Conservation (phyloP, 2,113 vertebrate species). For the Epinephelus moara region DNA sequence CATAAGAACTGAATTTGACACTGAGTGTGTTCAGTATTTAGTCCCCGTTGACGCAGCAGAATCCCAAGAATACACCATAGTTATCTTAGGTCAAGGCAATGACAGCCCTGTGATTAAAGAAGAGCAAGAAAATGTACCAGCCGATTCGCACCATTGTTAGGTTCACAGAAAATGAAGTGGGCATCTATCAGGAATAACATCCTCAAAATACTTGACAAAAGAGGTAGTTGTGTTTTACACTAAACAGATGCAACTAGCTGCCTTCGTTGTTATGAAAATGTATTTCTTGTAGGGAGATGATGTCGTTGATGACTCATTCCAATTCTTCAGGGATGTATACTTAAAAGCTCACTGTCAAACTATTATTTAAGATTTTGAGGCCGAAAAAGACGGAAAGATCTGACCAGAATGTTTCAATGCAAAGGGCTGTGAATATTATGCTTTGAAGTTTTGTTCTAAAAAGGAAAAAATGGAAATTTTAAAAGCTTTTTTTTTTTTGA, state of each 20-base stretch:
- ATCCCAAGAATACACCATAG: background rate
- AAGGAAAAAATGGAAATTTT: too few species aligned
- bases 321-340: background rate
- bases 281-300: background rate
- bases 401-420: background rate
- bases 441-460: background rate
- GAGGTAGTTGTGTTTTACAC: too few species aligned
- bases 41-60: background rate
- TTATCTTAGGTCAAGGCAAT: background rate
- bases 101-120: constrained; percentile 1
- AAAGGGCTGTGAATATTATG: background rate
- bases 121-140: constrained; percentile 8
- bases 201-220: too few species aligned
- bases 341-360: background rate
- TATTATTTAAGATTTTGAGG: background rate
- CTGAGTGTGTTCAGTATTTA: background rate
- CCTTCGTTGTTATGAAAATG: background rate
- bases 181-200: background rate
- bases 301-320: background rate
- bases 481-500: too few species aligned
- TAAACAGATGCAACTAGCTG: background rate
- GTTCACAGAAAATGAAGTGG: background rate
- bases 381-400: background rate
- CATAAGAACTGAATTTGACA: background rate
- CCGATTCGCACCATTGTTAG: background rate